These are phyloP conservation scores for Dasysyrphus albostriatus DNA, from an alignment of 2,888 invertebrate species.

Conservation along the genomic window DNA sequence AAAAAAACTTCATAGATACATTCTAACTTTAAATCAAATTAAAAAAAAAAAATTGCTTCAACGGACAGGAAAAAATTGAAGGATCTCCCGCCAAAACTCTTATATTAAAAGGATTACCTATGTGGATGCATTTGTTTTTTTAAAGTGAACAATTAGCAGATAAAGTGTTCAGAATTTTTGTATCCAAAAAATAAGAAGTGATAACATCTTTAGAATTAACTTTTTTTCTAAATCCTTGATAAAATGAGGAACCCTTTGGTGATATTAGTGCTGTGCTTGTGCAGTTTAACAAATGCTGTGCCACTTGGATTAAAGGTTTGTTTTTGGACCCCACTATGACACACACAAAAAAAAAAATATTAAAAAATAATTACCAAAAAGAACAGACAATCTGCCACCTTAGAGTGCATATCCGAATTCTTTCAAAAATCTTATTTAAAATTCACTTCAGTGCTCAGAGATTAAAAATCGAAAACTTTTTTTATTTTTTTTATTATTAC, in stretches of 20 bases:
- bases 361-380: background rate
- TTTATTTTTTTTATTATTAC: conserved; percentile 10
- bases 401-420: conserved; percentile 59
- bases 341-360: background rate
- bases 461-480: conserved; percentile 36
- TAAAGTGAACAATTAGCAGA: conserved; percentile 50
- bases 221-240: conserved; percentile 49
- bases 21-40: background rate
- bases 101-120: conserved; percentile 77
- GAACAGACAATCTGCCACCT: conserved; percentile 9
- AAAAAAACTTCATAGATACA: background rate
- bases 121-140: conserved; percentile 75
- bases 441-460: conserved; percentile 64
- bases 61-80: conserved; percentile 20
- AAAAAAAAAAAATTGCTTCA: conserved; percentile 34
- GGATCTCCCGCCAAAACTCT: conserved; percentile 51
- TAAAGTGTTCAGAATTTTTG: conserved; percentile 42
- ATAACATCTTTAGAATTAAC: conserved; percentile 1
- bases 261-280: conserved; percentile 79
- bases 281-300: conserved; percentile 80
- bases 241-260: conserved; percentile 80
- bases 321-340: conserved; percentile 30
- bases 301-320: conserved; percentile 82
- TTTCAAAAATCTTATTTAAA: conserved; percentile 50
- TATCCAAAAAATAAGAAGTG: conserved; percentile 10